Conservation (phyloP, 1,140 invertebrate species). For the Drosophila murphyi region DNA sequence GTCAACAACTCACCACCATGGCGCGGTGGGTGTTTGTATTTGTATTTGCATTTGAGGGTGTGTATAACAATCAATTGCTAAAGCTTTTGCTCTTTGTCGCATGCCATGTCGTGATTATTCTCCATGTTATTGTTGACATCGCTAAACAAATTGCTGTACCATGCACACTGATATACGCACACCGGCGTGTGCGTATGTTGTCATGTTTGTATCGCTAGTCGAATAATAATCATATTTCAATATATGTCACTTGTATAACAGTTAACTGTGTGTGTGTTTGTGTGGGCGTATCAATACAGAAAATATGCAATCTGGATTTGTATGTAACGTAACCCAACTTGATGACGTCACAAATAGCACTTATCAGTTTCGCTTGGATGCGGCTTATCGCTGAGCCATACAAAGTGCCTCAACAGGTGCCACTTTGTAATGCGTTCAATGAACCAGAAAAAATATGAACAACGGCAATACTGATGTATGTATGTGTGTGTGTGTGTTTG, state of each 20-base stretch:
- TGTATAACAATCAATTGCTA: conserved; percentile 28
- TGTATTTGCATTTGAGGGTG: conserved; percentile 3
- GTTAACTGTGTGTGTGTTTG: background rate
- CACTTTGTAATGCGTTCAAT: conserved; percentile 27
- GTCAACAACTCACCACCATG: conserved; percentile 54
- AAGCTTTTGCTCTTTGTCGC: conserved; percentile 29
- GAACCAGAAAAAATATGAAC: conserved; percentile 14
- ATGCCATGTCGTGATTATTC: conserved; percentile 31
- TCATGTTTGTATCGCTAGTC: no score
- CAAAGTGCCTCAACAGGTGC: conserved; percentile 24
- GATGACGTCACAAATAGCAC: conserved; percentile 10
- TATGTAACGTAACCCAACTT: background rate
- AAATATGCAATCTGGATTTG: conserved; percentile 10
- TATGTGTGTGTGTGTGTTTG: no score
- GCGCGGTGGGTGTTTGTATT: conserved; percentile 14
- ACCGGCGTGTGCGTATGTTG: background rate
- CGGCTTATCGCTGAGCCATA: conserved; percentile 14
- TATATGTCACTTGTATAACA: no score
- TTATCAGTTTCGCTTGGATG: conserved; percentile 25
- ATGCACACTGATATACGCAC: background rate
- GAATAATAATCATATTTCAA: no score
- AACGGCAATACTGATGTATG: background rate
- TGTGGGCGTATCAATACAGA: background rate
- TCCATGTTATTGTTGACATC: conserved; percentile 18
- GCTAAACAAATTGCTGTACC: conserved; percentile 3